These are phyloP conservation scores for Fragum fragum DNA, from an alignment of 2,888 invertebrate species.

Conservation along the genomic window DNA sequence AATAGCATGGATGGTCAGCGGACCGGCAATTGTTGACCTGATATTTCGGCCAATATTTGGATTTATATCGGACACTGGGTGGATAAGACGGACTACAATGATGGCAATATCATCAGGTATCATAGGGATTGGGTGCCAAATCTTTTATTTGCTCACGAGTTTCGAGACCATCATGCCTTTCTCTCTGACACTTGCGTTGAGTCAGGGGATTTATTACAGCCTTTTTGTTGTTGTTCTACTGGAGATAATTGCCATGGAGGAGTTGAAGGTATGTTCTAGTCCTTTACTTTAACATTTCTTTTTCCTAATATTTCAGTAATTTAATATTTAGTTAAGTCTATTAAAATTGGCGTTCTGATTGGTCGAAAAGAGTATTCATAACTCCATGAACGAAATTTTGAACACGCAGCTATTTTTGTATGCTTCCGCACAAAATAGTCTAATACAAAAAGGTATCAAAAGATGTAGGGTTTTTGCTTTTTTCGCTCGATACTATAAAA, in stretches of 20 bases:
- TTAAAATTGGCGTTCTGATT: too few species aligned
- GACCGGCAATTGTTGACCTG: slow-evolving; percentile 56
- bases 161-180: slow-evolving; percentile 43
- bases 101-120: slow-evolving; percentile 29
- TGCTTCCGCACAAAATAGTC: too few species aligned
- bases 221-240: slow-evolving; percentile 46
- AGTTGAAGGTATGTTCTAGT: slow-evolving; percentile 37
- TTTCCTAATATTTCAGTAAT: too few species aligned
- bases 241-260: slow-evolving; percentile 37
- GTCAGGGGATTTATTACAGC: slow-evolving; percentile 49
- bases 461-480: too few species aligned
- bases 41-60: slow-evolving; percentile 43
- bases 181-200: slow-evolving; percentile 30
- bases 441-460: too few species aligned
- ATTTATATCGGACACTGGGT: slow-evolving; percentile 44
- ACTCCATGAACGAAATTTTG: too few species aligned
- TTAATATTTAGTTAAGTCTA: too few species aligned
- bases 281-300: too few species aligned
- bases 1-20: slow-evolving; percentile 51
- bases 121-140: slow-evolving; percentile 39
- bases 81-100: slow-evolving; percentile 39
- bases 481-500: too few species aligned
- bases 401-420: too few species aligned
- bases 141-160: slow-evolving; percentile 36
- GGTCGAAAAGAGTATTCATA: too few species aligned